phyloP scores from a whole-genome alignment of 2,113 vertebrate genomes.

The Chionis minor region DNA sequence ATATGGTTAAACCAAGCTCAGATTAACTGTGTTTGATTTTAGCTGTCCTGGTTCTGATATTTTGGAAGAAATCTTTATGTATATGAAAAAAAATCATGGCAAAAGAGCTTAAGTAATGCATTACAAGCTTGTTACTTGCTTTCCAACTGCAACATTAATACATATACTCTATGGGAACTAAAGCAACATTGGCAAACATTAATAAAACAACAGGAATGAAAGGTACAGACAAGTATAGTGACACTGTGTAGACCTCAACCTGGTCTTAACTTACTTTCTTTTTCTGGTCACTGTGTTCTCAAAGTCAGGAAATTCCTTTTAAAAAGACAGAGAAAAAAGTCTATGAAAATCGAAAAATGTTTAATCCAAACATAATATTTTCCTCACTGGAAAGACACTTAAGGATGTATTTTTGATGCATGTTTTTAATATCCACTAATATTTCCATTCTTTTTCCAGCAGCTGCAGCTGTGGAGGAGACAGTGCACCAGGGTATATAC shows the following conservation, averaged over 20 bases:
- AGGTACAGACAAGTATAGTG: neutral
- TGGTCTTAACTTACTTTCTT: conserved; percentile 78
- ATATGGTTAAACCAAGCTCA: conserved; percentile 44
- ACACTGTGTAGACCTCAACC: neutral
- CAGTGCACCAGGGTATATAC: neutral
- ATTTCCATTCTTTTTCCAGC: neutral
- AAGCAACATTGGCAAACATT: neutral
- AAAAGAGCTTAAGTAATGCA: conserved; percentile 14
- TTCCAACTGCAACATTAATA: neutral
- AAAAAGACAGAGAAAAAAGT: conserved; percentile 37
- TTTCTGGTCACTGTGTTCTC: conserved; percentile 66
- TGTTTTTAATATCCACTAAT: neutral
- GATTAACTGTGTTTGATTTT: conserved; percentile 48
- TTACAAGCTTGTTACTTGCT: neutral
- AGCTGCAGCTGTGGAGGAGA: neutral
- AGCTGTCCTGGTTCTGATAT: neutral
- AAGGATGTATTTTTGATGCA: neutral
- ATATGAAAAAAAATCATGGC: neutral
- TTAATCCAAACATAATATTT: neutral
- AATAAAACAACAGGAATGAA: neutral
- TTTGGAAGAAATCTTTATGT: neutral
- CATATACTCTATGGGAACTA: neutral
- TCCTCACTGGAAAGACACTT: neutral
- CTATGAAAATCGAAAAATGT: neutral
- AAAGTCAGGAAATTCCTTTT: conserved; percentile 74